Percentiles rank a stretch among this genome's conserved stretches.
These are phyloP conservation scores for Drosophila helvetica DNA, from an alignment of 2,888 invertebrate genomes.

Conservation along the genomic window DNA sequence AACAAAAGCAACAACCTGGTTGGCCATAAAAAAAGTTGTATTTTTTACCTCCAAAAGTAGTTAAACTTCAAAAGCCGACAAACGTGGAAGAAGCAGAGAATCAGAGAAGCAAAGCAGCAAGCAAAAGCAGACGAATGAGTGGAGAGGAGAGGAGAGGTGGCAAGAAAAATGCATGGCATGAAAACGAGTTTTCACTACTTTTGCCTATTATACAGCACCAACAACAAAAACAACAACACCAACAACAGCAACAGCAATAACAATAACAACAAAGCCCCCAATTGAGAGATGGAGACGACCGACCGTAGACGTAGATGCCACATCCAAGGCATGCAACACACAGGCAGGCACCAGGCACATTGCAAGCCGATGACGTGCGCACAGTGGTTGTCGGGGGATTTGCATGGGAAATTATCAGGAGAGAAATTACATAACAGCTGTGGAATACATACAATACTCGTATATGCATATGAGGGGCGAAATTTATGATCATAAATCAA, in stretches of 20 bases:
- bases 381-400: constrained; percentile 47
- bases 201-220: constrained; percentile 69
- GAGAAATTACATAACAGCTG: not conserved
- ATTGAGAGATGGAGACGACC: constrained; percentile 46
- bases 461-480: not conserved
- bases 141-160: not conserved
- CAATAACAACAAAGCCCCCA: constrained; percentile 16
- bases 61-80: constrained; percentile 71
- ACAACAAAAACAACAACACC: constrained; percentile 37
- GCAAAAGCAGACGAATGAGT: too few relatives aligned
- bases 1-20: constrained; percentile 34
- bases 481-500: not conserved
- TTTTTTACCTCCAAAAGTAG: constrained; percentile 66
- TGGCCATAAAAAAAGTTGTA: constrained; percentile 41
- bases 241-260: constrained; percentile 13
- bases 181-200: constrained; percentile 76
- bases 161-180: constrained; percentile 37
- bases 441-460: not conserved
- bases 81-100: constrained; percentile 26
- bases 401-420: not conserved
- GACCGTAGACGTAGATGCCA: constrained; percentile 8
- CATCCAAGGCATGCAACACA: constrained; percentile 44
- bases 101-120: not conserved
- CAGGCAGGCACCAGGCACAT: constrained; percentile 30
- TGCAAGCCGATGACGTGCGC: constrained; percentile 54